Percentiles rank a stretch among this genome's conserved stretches.
Evolutionary conservation across 2,113 vertebrate species (phyloP).

Genomic region (Microtus montanus): DNA sequence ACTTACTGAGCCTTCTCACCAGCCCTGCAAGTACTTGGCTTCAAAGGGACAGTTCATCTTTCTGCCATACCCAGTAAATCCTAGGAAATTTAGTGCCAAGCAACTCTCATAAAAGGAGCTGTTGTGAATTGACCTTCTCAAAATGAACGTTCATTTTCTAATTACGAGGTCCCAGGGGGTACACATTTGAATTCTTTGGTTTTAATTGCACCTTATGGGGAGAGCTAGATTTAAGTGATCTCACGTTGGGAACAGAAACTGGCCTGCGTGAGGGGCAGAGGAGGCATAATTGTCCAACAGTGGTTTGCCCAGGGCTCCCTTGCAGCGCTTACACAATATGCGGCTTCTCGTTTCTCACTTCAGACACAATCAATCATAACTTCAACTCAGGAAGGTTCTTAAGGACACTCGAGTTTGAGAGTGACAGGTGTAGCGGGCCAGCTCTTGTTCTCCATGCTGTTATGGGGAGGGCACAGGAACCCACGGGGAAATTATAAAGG

Average conservation of each 20-base stretch:
- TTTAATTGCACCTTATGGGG: neutral
- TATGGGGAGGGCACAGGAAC: neutral
- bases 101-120: neutral
- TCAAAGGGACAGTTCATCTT: neutral
- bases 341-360: neutral
- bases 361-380: neutral
- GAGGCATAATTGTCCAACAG: neutral
- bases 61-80: neutral
- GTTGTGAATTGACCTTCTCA: constrained; percentile 47
- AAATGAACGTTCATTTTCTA: constrained; percentile 11
- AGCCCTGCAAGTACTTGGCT: neutral
- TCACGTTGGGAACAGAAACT: neutral
- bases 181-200: neutral
- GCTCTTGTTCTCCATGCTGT: neutral
- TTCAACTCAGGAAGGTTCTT: neutral
- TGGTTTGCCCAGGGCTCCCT: neutral
- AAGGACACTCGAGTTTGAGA: constrained; percentile 10
- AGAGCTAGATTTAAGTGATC: constrained; percentile 19
- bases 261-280: neutral
- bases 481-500: neutral
- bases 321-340: neutral
- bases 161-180: constrained; percentile 1
- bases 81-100: neutral
- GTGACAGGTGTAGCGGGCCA: neutral
- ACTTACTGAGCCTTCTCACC: neutral